Evolutionary conservation across 2,113 vertebrate species (phyloP).

Genomic region (Macaca mulatta): DNA sequence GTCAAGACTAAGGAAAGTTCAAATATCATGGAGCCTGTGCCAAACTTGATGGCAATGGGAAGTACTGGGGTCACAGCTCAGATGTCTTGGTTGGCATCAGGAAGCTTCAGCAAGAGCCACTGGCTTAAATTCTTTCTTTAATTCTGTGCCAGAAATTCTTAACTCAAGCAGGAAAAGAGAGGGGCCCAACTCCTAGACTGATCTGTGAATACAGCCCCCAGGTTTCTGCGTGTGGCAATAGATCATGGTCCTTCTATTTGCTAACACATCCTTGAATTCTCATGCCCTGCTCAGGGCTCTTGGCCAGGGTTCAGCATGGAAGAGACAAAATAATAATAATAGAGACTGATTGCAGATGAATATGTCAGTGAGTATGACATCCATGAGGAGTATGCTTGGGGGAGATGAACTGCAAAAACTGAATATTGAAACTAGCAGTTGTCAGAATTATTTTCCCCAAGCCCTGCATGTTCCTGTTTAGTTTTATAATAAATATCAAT

Average conservation of each 20-base stretch:
- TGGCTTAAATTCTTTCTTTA: constrained; percentile 25
- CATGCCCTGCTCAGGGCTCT: background rate
- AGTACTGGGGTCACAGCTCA: background rate
- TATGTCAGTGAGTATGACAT: background rate
- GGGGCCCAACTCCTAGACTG: background rate
- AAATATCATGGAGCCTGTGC: background rate
- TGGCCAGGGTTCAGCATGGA: background rate
- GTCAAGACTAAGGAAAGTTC: background rate
- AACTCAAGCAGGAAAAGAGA: background rate
- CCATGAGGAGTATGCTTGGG: background rate
- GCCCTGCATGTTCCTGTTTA: constrained; percentile 27
- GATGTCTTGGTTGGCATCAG: background rate
- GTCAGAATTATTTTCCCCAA: constrained; percentile 47
- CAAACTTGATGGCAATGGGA: background rate
- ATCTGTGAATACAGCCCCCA: background rate
- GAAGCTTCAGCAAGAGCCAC: background rate
- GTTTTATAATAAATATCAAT: constrained; percentile 67
- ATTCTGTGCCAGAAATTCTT: background rate
- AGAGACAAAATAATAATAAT: constrained; percentile 45
- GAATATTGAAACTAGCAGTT: constrained; percentile 55
- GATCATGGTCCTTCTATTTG: background rate
- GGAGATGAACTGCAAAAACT: constrained; percentile 18
- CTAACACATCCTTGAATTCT: background rate
- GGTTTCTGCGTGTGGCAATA: background rate
- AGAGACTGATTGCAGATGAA: background rate